phyloP scores from a whole-genome alignment of 2,797 vertebrate genomes.

The Poecilia velifera region DNA sequence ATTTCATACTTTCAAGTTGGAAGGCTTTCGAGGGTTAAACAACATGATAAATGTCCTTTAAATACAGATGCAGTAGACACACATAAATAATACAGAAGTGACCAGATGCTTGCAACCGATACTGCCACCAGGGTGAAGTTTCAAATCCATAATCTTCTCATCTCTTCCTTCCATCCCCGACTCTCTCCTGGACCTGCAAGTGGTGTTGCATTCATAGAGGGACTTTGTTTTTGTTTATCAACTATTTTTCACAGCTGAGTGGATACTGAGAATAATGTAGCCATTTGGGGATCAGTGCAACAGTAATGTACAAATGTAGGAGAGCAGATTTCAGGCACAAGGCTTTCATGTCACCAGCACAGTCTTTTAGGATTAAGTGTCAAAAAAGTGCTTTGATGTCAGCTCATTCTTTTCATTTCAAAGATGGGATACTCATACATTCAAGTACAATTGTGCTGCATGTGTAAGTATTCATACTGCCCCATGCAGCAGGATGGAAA shows the following conservation, averaged over 20 bases:
- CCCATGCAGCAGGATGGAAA: slow-evolving; percentile 28
- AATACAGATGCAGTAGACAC: slow-evolving; percentile 11
- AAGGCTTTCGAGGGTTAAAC: background rate
- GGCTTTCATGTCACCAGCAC: slow-evolving; percentile 44
- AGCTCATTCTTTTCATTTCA: slow-evolving; percentile 47
- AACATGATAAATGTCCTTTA: background rate
- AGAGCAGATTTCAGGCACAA: slow-evolving; percentile 36
- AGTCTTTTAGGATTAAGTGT: slow-evolving; percentile 45
- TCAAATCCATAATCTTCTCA: slow-evolving; percentile 39
- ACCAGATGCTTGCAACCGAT: slow-evolving; percentile 34
- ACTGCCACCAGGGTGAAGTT: slow-evolving; percentile 40
- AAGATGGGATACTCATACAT: background rate
- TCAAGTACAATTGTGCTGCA: slow-evolving; percentile 20
- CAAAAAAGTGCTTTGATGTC: slow-evolving; percentile 60
- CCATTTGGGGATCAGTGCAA: slow-evolving; percentile 11
- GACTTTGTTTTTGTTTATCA: slow-evolving; percentile 29
- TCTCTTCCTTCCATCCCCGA: background rate
- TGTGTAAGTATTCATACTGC: slow-evolving; percentile 15
- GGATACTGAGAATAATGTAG: slow-evolving; percentile 10
- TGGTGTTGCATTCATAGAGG: slow-evolving; percentile 5
- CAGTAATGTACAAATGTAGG: slow-evolving; percentile 23
- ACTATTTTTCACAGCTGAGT: slow-evolving; percentile 7
- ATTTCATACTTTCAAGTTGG: background rate
- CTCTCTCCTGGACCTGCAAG: slow-evolving; percentile 11
- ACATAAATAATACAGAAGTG: slow-evolving; percentile 8